Evolutionary conservation across 2,797 vertebrate species (phyloP).

Genomic region (Ciconia nigra): DNA sequence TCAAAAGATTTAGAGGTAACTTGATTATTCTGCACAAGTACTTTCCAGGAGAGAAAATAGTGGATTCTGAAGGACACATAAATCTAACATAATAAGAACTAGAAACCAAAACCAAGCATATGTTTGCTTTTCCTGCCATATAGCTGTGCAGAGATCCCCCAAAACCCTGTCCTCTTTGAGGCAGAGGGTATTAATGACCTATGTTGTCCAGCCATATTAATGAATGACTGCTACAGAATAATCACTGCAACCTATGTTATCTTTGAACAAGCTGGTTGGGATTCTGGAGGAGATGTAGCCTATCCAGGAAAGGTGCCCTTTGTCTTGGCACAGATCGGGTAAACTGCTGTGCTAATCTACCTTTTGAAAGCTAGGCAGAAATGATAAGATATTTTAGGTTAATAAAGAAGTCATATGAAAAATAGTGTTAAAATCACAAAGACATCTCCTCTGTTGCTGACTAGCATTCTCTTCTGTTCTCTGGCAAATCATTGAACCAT

Average conservation of each 20-base stretch:
- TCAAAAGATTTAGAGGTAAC: neutral
- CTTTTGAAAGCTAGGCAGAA: neutral
- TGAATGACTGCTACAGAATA: neutral
- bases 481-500: neutral
- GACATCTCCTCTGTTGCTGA: neutral
- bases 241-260: neutral
- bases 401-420: neutral
- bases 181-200: neutral
- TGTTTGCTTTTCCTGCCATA: neutral
- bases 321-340: neutral
- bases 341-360: neutral
- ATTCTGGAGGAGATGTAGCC: neutral
- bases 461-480: neutral
- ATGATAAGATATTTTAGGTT: neutral
- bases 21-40: neutral
- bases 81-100: neutral
- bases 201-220: neutral
- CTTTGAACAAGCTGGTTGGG: neutral
- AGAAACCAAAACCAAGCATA: neutral
- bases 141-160: neutral
- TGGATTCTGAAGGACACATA: neutral
- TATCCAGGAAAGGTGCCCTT: neutral
- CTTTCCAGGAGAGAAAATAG: neutral
- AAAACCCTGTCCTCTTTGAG: neutral
- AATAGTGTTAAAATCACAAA: neutral